Conservation (phyloP, 2,113 vertebrate species). For the Colossoma macropomum region DNA sequence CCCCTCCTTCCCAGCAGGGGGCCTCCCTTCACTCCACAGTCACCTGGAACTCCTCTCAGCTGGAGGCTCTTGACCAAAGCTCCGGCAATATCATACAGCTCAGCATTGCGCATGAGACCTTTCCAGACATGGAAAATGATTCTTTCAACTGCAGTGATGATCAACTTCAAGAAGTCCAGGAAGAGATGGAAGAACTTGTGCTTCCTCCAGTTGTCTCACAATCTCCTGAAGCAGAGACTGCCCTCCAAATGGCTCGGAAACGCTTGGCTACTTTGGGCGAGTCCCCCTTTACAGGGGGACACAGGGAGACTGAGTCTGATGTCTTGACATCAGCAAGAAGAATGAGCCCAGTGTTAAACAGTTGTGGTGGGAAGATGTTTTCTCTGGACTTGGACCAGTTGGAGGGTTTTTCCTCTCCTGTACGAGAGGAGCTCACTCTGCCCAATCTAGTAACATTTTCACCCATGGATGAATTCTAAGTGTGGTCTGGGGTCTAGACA, state of each 20-base stretch:
- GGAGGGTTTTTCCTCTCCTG: conserved; percentile 55
- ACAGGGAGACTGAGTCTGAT: conserved; percentile 17
- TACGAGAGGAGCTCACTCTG: conserved; percentile 63
- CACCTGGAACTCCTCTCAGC: conserved; percentile 64
- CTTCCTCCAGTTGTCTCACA: conserved; percentile 36
- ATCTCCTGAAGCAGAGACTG: not conserved
- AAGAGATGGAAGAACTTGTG: conserved; percentile 55
- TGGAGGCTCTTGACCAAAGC: conserved; percentile 44
- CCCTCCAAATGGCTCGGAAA: not conserved
- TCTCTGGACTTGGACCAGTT: conserved; percentile 73
- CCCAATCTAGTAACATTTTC: conserved; percentile 75
- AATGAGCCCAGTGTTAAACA: conserved; percentile 24
- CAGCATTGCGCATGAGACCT: conserved; percentile 69
- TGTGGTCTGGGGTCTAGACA: not conserved
- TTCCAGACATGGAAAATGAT: conserved; percentile 69
- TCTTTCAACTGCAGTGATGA: conserved; percentile 62
- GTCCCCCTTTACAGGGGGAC: conserved; percentile 35
- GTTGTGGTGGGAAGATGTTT: conserved; percentile 61
- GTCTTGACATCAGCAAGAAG: conserved; percentile 21
- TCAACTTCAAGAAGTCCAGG: not conserved
- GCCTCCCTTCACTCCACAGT: conserved; percentile 45
- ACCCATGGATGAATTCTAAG: conserved; percentile 68
- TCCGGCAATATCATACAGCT: conserved; percentile 63
- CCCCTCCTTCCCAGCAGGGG: conserved; percentile 50
- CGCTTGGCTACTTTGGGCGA: not conserved